Evolutionary conservation across 2,113 vertebrate species (phyloP).

Genomic region (Lates calcarifer): DNA sequence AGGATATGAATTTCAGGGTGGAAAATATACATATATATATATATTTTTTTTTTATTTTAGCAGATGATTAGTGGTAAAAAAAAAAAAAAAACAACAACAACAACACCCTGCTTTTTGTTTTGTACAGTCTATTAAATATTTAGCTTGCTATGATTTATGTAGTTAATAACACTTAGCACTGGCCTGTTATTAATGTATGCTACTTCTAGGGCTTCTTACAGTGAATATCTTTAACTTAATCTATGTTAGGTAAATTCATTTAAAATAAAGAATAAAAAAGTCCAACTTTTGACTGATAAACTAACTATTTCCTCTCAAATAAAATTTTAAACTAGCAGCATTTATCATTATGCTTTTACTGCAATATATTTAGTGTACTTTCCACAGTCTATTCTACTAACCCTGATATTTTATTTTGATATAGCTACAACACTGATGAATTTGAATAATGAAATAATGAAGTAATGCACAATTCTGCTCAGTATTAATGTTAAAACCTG

Average conservation of each 20-base stretch:
- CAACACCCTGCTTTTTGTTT: background rate
- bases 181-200: background rate
- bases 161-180: slow-evolving; percentile 1
- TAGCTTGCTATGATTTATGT: background rate
- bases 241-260: background rate
- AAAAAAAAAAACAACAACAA: no score
- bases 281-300: background rate
- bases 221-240: background rate
- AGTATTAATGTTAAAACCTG: background rate
- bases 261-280: background rate
- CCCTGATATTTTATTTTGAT: background rate
- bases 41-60: background rate
- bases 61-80: background rate
- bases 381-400: background rate
- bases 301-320: background rate
- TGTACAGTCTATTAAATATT: background rate
- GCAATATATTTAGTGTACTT: background rate
- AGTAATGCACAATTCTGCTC: background rate
- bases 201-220: background rate
- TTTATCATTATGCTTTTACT: background rate
- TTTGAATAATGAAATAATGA: background rate
- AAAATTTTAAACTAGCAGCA: background rate
- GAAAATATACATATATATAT: background rate
- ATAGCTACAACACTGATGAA: background rate
- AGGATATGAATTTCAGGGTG: background rate